Evolutionary conservation across 2,888 invertebrate species (phyloP), one percentile per base, ranked within the genome.

Genomic region (Drosophila lacicola): DNA sequence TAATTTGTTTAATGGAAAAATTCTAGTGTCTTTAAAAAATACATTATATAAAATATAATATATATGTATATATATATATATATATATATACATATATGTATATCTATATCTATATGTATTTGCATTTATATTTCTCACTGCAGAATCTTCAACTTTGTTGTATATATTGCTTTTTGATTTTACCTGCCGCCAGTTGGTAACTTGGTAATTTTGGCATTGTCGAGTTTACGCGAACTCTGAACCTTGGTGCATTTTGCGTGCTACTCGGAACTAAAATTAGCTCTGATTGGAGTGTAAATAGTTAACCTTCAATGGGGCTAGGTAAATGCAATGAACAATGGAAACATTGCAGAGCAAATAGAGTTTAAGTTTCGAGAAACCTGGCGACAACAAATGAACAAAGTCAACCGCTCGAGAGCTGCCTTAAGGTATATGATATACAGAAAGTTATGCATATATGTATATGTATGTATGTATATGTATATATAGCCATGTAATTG

Each of bases 301-400:
- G 25, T 53, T 34, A 19, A 58, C 45, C 51, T 36, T 19, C 33
- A n/a, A 19, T 10, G 45, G 17, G 33, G 42, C 33, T 36, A 17
- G 39, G 36, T 65, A 21, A 39, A 37, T 44, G 29, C 42, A 36
- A 62, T 42, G 21, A 34, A 8, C 29, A 49, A 34, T 21, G 17
- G 36, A 33, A 42, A 37, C 10, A 33, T 36, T 47, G 58, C n/a
- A 17, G 29, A 21, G 68, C 50, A 45, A 46, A 51, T 54, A 42
- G n/a, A 69, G 60, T 70, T 61, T 54, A 13, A 49, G 49, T 62
- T 68, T 36, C 39, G n/a, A 47, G 25, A 6, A 25, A 25, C 25
- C 25, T 25, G 19, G 25, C 53, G 14, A 33, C 49, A 37, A 21
- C 57, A 66, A 49, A 49, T 54, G 44, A 64, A 64, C 64, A 54